Evolutionary conservation across 2,888 invertebrate species (phyloP).

Genomic region (Eulithis testata): DNA sequence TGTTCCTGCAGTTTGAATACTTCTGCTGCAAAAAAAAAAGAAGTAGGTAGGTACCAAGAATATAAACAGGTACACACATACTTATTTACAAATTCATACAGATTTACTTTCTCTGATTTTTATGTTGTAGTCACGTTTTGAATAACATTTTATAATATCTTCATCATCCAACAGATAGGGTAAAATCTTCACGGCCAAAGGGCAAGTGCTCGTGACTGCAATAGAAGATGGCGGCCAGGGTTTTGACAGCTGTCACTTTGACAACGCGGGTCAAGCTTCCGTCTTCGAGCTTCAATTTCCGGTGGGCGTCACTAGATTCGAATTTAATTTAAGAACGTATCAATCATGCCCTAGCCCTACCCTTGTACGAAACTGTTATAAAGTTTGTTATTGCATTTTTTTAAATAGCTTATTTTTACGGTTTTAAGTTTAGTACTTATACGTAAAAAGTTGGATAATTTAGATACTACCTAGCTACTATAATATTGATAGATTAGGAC

Average conservation of each 20-base stretch:
- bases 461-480: too few relatives aligned
- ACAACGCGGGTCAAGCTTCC: slow-evolving; percentile 71
- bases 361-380: slow-evolving; percentile 5
- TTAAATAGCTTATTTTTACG: neutral
- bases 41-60: too few relatives aligned
- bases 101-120: neutral
- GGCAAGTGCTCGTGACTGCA: slow-evolving; percentile 36
- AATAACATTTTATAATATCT: neutral
- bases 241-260: slow-evolving; percentile 75
- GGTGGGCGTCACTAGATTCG: slow-evolving; percentile 67
- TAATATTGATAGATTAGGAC: too few relatives aligned
- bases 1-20: too few relatives aligned
- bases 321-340: slow-evolving; percentile 67
- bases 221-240: slow-evolving; percentile 51
- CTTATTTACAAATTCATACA: too few relatives aligned
- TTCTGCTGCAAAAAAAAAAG: too few relatives aligned
- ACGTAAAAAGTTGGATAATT: too few relatives aligned
- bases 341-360: slow-evolving; percentile 46
- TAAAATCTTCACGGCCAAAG: slow-evolving; percentile 34
- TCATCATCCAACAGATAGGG: neutral
- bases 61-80: too few relatives aligned
- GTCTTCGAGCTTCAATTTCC: slow-evolving; percentile 75
- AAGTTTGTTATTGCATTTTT: slow-evolving; percentile 6
- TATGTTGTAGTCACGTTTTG: neutral
- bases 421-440: too few relatives aligned